phyloP scores from a whole-genome alignment of 2,797 vertebrate species.

The Alosa sapidissima region DNA sequence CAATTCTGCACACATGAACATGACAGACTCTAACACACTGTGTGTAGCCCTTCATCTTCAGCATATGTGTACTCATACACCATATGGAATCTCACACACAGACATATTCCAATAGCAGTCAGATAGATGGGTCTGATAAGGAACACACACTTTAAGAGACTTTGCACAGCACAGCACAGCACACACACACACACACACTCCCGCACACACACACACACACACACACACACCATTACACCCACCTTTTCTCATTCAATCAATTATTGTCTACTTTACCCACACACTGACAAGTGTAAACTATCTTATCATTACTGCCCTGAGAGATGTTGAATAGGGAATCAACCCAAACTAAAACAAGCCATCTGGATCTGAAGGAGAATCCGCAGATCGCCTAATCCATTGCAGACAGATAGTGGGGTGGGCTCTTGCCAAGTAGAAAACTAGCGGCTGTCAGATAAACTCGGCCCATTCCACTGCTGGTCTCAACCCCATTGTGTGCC shows the following conservation, averaged over 20 bases:
- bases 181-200: not conserved
- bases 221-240: not conserved
- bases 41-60: not conserved
- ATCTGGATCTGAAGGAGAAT: not conserved
- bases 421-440: slow-evolving; percentile 32
- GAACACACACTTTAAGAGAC: not conserved
- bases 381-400: slow-evolving; percentile 20
- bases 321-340: not conserved
- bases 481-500: slow-evolving; percentile 39
- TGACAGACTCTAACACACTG: not conserved
- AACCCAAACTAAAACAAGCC: not conserved
- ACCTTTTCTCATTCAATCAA: not conserved
- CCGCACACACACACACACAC: not conserved
- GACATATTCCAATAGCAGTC: not conserved
- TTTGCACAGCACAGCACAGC: not conserved
- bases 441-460: slow-evolving; percentile 35
- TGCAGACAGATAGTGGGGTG: slow-evolving; percentile 28
- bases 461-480: slow-evolving; percentile 26
- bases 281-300: slow-evolving; percentile 5
- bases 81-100: not conserved
- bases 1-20: no score
- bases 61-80: no score
- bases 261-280: not conserved
- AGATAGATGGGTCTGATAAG: not conserved
- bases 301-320: not conserved